Conservation (phyloP, 2,888 invertebrate species). For the Aleiodes alternator region DNA sequence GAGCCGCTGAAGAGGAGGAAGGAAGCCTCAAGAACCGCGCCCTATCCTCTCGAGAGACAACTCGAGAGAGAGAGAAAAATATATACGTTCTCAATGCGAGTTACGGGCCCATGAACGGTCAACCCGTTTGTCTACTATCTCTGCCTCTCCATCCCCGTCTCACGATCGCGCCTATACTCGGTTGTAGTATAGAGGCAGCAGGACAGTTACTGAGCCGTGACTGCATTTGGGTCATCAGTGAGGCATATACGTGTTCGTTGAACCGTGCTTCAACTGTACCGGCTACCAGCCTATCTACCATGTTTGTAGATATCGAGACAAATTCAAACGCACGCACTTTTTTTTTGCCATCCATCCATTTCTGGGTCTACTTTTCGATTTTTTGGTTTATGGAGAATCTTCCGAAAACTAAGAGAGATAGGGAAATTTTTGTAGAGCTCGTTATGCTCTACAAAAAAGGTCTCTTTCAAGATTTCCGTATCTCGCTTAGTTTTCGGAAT, state of each 20-base stretch:
- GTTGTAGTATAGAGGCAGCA: conserved; percentile 33
- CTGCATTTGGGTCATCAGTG: conserved; percentile 56
- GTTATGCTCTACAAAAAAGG: too few relatives aligned
- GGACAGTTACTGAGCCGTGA: conserved; percentile 54
- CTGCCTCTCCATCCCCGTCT: neutral
- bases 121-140: conserved; percentile 33
- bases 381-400: too few relatives aligned
- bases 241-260: conserved; percentile 54
- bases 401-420: too few relatives aligned
- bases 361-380: too few relatives aligned
- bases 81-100: neutral
- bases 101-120: conserved; percentile 43
- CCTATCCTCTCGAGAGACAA: conserved; percentile 10
- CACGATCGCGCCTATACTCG: conserved; percentile 10
- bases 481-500: too few relatives aligned
- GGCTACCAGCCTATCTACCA: conserved; percentile 12
- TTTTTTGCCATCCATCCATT: neutral
- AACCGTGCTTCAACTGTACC: conserved; percentile 44
- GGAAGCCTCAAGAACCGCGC: conserved; percentile 40
- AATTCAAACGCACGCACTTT: conserved; percentile 9
- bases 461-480: too few relatives aligned
- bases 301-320: conserved; percentile 2
- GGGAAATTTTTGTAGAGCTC: too few relatives aligned
- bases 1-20: conserved; percentile 8
- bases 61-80: too few relatives aligned